Evolutionary conservation across 2,113 vertebrate species (phyloP).

Genomic region (Bujurquina vittata): DNA sequence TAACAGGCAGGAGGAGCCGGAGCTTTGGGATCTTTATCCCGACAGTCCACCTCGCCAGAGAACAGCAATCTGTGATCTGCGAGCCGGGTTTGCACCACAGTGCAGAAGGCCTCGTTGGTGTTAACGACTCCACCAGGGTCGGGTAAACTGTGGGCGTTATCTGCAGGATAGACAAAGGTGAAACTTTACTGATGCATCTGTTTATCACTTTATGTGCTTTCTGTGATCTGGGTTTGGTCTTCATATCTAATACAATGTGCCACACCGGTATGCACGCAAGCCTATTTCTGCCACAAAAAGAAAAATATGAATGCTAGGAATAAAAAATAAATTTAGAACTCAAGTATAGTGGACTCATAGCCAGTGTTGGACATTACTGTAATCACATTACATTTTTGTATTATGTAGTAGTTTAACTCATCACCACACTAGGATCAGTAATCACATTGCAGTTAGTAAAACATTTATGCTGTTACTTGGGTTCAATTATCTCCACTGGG

Average conservation of each 20-base stretch:
- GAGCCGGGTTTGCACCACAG: slow-evolving; percentile 88
- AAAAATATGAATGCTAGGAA: neutral
- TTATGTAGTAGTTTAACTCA: neutral
- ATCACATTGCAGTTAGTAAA: neutral
- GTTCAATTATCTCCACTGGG: too few relatives aligned
- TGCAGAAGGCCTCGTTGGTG: slow-evolving; percentile 92
- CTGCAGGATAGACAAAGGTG: slow-evolving; percentile 66
- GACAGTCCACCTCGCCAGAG: slow-evolving; percentile 91
- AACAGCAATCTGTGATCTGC: slow-evolving; percentile 86
- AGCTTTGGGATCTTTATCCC: slow-evolving; percentile 74
- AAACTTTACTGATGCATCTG: neutral
- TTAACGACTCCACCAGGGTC: slow-evolving; percentile 86
- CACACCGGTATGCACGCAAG: neutral
- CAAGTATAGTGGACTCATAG: too few relatives aligned
- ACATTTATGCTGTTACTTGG: neutral
- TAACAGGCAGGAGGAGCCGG: slow-evolving; percentile 84
- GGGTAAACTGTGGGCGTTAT: slow-evolving; percentile 76
- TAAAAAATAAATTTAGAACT: neutral
- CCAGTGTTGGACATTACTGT: neutral
- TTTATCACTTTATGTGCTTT: neutral
- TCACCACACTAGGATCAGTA: neutral
- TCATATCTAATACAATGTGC: neutral
- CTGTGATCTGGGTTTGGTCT: neutral
- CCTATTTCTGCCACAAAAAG: too few relatives aligned
- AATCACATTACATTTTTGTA: neutral